These are phyloP conservation scores for Emydoidea blandingii DNA, from an alignment of 2,797 vertebrate genomes.

Conservation along the genomic window DNA sequence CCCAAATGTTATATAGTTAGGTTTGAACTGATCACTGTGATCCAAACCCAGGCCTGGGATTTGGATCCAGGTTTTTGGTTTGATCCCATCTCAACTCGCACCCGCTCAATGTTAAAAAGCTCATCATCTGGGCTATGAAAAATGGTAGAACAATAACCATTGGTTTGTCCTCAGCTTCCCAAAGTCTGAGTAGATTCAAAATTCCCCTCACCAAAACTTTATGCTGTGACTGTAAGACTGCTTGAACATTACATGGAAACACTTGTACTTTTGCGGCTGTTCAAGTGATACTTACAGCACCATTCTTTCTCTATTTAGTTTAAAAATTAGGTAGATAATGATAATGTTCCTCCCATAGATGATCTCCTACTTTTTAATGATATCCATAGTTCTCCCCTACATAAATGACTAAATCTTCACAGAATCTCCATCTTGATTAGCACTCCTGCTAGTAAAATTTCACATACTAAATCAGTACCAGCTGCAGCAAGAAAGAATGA, in stretches of 20 bases:
- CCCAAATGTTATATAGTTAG: not conserved
- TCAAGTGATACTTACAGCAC: conserved; percentile 78
- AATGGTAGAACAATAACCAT: not conserved
- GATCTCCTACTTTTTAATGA: conserved; percentile 87
- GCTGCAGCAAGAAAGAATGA: conserved; percentile 87
- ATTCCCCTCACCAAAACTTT: conserved; percentile 52
- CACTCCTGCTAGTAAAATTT: conserved; percentile 89
- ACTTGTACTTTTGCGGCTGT: conserved; percentile 63
- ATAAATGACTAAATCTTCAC: conserved; percentile 86
- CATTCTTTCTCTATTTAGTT: conserved; percentile 78
- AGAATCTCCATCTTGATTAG: conserved; percentile 88
- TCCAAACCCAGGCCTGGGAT: conserved; percentile 31
- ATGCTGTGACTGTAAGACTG: conserved; percentile 38
- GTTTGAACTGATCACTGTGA: conserved; percentile 34
- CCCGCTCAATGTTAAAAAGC: conserved; percentile 41
- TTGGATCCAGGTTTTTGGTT: conserved; percentile 47
- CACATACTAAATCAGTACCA: conserved; percentile 89
- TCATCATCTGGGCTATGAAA: conserved; percentile 10
- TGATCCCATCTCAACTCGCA: conserved; percentile 23
- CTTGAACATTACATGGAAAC: conserved; percentile 50
- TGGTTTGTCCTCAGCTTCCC: not conserved
- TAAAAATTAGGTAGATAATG: conserved; percentile 85
- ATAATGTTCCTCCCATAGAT: conserved; percentile 83
- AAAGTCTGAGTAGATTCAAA: conserved; percentile 25
- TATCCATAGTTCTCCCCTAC: conserved; percentile 83